A percentile compares a stretch with the other conserved stretches of the same genome.
Evolutionary conservation across 2,888 invertebrate genomes (phyloP).

Genomic region (Furcula furcula): DNA sequence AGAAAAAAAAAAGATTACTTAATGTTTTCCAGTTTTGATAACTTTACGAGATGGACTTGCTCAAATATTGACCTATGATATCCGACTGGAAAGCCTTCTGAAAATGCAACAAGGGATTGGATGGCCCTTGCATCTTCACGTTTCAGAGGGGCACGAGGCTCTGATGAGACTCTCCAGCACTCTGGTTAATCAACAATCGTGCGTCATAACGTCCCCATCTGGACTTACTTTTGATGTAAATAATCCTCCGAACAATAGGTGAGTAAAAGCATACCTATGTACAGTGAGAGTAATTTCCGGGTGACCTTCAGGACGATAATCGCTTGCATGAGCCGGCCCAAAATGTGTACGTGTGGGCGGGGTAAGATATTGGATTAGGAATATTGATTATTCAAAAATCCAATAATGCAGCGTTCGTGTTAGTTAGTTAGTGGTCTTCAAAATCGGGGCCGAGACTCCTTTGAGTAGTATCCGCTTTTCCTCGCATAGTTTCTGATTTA

Average conservation of each 20-base stretch:
- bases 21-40: conserved; percentile 18
- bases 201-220: conserved; percentile 50
- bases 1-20: not conserved
- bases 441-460: no score
- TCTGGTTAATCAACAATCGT: conserved; percentile 42
- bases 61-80: conserved; percentile 27
- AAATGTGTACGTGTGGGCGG: no score
- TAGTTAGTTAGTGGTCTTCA: no score
- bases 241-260: conserved; percentile 52
- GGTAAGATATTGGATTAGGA: no score
- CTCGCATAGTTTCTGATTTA: no score
- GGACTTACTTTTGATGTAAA: conserved; percentile 47
- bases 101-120: conserved; percentile 62
- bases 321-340: no score
- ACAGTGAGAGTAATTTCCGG: no score
- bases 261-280: conserved; percentile 8
- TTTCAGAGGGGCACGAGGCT: conserved; percentile 58
- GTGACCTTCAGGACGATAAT: no score
- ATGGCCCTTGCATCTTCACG: conserved; percentile 53
- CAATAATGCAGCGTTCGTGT: no score
- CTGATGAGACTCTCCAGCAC: conserved; percentile 46
- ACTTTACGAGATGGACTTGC: conserved; percentile 19
- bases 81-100: conserved; percentile 46
- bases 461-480: no score
- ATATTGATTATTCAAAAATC: no score